Base-by-base conservation (phyloP, 2,113 vertebrate genomes). In the Ctenodactylus gundi region DNA sequence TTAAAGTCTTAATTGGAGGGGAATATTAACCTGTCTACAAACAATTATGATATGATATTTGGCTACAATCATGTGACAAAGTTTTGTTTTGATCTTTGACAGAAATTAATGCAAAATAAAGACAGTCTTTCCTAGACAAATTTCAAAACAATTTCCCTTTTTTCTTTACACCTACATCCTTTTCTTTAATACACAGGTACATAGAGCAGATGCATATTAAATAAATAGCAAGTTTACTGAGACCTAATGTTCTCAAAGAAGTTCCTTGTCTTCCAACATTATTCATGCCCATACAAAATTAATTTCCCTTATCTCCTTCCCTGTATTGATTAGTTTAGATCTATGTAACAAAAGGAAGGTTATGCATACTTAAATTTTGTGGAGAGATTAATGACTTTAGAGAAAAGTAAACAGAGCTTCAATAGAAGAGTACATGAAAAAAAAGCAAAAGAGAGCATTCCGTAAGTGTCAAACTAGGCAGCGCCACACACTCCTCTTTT, bases 1-100 rank as follows among this genome's bases (percentile, higher is more conserved):
- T 94, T 93, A 93, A 93, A 94, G 89, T 91, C 41, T 53, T 64
- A 89, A 91, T 84, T 89, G 20, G 87, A 83, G 46, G 34, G 51
- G 94, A 90, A 95, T 67, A 90, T 67, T 89, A 89, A 44, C 70
- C 14, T 88, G 31, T 77, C 72, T 91, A 60, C 34, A 29, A 75
- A 11, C 68, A n/a, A n/a, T 94, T 94, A 91, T 92, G 80, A 70
- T 65, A 65, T 68, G 13, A 77, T 81, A 72, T 57, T 87, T 64
- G n/a, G 25, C 3, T 6, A 46, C 31, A 72, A 75, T 31, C 77
- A 49, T 60, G 85, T 88, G 70, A 76, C 36, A 55, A 87, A 57
- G 15, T 4, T 10, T 44, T 65, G 70, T 78, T 82, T 82, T 76
- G 60, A 77, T 89, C 39, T 41, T 46, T 87, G 70, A 67, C 36